These are phyloP conservation scores for Ceyx cyanopectus DNA, from an alignment of 2,113 vertebrate genomes.

Conservation along the genomic window DNA sequence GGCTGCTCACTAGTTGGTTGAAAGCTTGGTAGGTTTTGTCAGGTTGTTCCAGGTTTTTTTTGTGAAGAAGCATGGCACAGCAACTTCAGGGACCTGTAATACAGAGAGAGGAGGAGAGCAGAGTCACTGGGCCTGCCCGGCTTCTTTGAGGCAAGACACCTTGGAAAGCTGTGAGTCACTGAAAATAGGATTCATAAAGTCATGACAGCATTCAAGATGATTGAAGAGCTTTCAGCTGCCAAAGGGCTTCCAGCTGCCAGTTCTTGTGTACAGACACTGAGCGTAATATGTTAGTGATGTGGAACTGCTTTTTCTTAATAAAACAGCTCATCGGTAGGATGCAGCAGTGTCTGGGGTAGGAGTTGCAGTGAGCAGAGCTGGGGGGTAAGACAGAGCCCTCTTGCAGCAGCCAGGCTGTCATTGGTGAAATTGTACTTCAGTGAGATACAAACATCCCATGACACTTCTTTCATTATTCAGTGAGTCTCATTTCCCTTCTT, in stretches of 20 bases:
- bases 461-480: background rate
- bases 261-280: background rate
- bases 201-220: background rate
- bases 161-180: background rate
- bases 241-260: background rate
- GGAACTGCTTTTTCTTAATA: background rate
- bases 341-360: background rate
- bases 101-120: background rate
- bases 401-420: background rate
- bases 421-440: background rate
- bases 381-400: background rate
- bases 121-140: background rate
- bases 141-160: background rate
- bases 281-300: fast-evolving
- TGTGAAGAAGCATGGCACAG: background rate
- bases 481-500: background rate
- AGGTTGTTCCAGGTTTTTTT: background rate
- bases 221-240: background rate
- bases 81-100: background rate
- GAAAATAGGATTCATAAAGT: background rate
- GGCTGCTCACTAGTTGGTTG: background rate
- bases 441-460: background rate
- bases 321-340: background rate
- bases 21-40: background rate
- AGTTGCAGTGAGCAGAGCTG: background rate